Conservation (phyloP, 2,797 vertebrate genomes). For the Borostomias antarcticus region DNA sequence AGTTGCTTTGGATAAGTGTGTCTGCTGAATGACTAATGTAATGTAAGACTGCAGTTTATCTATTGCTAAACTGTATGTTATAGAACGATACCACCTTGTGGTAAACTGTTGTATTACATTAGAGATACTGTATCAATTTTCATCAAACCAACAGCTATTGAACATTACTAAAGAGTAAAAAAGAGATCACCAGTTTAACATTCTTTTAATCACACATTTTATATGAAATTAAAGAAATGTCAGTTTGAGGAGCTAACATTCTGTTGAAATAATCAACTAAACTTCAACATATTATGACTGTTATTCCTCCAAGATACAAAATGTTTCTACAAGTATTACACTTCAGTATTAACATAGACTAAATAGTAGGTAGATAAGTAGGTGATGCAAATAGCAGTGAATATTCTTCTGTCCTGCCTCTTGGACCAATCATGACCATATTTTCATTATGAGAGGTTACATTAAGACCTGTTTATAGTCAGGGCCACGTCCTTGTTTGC, state of each 20-base stretch:
- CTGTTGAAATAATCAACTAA: not conserved
- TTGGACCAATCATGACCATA: slow-evolving; percentile 12
- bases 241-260: not conserved
- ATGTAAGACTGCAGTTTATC: not conserved
- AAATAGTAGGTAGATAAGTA: slow-evolving; percentile 29
- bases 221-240: not conserved
- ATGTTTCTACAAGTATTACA: slow-evolving; percentile 22
- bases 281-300: not conserved
- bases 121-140: not conserved
- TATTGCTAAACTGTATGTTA: not conserved
- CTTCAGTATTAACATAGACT: slow-evolving; percentile 42
- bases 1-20: too few relatives aligned
- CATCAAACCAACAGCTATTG: not conserved
- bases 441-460: slow-evolving; percentile 58
- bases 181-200: not conserved
- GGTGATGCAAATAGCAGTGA: not conserved
- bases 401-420: not conserved
- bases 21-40: too few relatives aligned
- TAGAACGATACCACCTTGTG: slow-evolving; percentile 44
- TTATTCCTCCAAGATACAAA: slow-evolving; percentile 11
- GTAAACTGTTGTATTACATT: slow-evolving; percentile 23
- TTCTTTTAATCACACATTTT: slow-evolving; percentile 1
- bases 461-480: too few relatives aligned
- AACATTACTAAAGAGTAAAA: not conserved
- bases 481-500: too few relatives aligned